Base-by-base conservation (phyloP, 1,140 invertebrate genomes). In the Hydropsyche tenuis region DNA sequence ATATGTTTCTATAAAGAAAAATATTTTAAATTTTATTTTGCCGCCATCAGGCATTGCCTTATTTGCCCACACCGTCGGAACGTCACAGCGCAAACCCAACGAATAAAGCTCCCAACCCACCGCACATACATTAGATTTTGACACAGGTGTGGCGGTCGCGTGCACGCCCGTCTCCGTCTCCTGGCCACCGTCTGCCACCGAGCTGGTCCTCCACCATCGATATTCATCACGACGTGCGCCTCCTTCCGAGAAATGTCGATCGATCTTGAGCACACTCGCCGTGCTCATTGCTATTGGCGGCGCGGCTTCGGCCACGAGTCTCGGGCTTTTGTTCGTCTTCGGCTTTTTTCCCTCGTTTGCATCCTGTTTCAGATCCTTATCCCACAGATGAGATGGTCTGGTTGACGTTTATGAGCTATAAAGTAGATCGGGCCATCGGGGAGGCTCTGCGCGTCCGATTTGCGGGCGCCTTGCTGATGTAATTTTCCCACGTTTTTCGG, bases 281-380 rank as follows among this genome's bases (percentile, higher is more conserved):
- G 48, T 37, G 43, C 45, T 68, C 65, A 68, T 68, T 48, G 45
- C 43, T 68, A 68, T 68, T 68, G 65, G 45, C 9, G 18, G 23
- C 43, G 43, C 2, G 45, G 1, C 12, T 14, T 48, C 45, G 65
- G n/a, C 65, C 65, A 68, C 65, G 65, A 68, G 65, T 68, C 65
- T n/a, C n/a, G n/a, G 65, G 14, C 23, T 37, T 37, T 9, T 37
- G 23, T n/a, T 7, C 42, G 42, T 37, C 9, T 37, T 37, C 9
- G 3, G 30, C 9, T 3, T 37, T 9, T 37, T 37, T 37, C 9
- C 9, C 30, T 37, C 65, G 27, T 16, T 23, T 42, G 23, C 27
- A 68, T 68, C 65, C 65, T 68, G 65, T 68, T 68, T 68, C 45
- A 48, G 45, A 68, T 68, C 65, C 65, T 37, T 68, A 68, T 68